Conservation (phyloP, 2,888 invertebrate genomes). For the Malacosoma neustria region DNA sequence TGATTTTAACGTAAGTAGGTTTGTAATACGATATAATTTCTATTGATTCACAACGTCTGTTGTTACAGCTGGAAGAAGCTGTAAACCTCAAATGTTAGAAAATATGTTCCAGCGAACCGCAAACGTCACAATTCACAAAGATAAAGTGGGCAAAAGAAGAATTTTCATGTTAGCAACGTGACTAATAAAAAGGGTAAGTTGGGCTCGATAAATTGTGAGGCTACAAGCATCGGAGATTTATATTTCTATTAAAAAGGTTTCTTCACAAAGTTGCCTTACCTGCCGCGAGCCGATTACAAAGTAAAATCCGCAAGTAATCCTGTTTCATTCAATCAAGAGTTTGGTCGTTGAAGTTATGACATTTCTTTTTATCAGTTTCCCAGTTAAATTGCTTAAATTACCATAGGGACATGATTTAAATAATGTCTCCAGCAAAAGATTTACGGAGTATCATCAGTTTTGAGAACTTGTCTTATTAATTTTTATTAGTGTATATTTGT, state of each 20-base stretch:
- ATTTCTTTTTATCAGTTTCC: neutral
- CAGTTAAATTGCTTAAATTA: too few relatives aligned
- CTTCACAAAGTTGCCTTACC: slow-evolving; percentile 4
- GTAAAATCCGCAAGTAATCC: slow-evolving; percentile 1
- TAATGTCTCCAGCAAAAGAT: too few relatives aligned
- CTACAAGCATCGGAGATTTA: slow-evolving; percentile 49
- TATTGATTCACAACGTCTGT: too few relatives aligned
- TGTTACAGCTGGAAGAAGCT: too few relatives aligned
- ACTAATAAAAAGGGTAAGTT: slow-evolving; percentile 56
- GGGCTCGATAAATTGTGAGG: slow-evolving; percentile 49
- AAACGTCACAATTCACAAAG: slow-evolving; percentile 9
- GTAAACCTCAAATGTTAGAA: neutral
- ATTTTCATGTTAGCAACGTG: slow-evolving; percentile 52
- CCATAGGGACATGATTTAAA: too few relatives aligned
- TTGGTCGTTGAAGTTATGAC: neutral
- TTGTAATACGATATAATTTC: too few relatives aligned
- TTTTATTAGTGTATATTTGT: too few relatives aligned
- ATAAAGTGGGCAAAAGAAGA: slow-evolving; percentile 33
- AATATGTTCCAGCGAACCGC: neutral
- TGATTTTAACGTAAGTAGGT: too few relatives aligned
- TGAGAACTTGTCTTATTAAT: too few relatives aligned
- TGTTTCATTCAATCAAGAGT: neutral
- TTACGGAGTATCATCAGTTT: too few relatives aligned
- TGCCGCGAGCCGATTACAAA: slow-evolving; percentile 1
- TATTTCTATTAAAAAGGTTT: slow-evolving; percentile 44